phyloP scores from a whole-genome alignment of 92 coral and sea anemone species.

The Umimayanthus chanpuru region DNA sequence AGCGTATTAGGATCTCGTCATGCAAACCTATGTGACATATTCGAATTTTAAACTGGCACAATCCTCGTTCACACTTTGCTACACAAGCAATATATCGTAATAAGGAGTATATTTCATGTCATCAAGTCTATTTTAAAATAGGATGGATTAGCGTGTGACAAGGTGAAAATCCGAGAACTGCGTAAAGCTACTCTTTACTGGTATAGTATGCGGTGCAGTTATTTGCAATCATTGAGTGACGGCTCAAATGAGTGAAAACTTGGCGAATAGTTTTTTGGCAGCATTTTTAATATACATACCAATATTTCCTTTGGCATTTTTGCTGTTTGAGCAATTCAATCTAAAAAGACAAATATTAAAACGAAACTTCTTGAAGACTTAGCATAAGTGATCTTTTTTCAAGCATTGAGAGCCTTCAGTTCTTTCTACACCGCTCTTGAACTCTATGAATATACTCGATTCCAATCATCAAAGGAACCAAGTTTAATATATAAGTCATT shows the following conservation, averaged over 20 bases:
- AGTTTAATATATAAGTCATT: not conserved
- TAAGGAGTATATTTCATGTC: not conserved
- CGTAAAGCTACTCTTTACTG: not conserved
- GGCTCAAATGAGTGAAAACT: not conserved
- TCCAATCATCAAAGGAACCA: no score
- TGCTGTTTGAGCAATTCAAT: no score
- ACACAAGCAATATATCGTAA: not conserved
- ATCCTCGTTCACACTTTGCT: not conserved
- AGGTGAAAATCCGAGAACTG: constrained; percentile 44
- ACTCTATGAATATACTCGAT: no score
- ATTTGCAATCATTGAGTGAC: not conserved
- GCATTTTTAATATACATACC: not conserved
- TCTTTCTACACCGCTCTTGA: not conserved
- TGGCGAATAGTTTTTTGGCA: no score
- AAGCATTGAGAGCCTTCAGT: not conserved
- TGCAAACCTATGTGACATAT: not conserved
- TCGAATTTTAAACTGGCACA: not conserved
- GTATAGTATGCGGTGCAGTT: not conserved
- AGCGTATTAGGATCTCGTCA: not conserved
- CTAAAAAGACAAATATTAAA: no score
- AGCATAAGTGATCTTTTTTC: not conserved
- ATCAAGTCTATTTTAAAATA: constrained; percentile 19
- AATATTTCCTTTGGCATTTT: no score
- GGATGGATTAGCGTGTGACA: constrained; percentile 34
- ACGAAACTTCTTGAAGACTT: no score